A percentile compares a stretch with the other conserved stretches of the same genome.
phyloP scores from a whole-genome alignment of 2,888 invertebrate species.

The Acanthosoma haemorrhoidale region DNA sequence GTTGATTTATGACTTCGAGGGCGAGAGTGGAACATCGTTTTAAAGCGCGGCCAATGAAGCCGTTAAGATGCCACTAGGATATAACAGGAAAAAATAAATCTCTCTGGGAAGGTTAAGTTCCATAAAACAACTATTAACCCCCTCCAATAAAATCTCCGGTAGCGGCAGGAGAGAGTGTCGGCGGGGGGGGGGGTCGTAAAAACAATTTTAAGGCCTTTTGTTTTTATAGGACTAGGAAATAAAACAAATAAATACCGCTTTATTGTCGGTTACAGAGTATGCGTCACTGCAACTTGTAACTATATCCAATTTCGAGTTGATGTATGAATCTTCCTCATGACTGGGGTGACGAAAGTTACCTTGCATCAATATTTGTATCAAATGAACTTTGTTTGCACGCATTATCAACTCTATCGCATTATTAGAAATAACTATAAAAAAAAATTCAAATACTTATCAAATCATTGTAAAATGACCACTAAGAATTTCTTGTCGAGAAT shows the following conservation, averaged over 20 bases:
- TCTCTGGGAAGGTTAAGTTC: background rate
- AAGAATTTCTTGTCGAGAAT: too few species aligned
- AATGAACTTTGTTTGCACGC: too few species aligned
- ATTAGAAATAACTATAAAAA: too few species aligned
- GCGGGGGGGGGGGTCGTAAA: background rate
- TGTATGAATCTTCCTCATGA: too few species aligned
- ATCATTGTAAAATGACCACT: too few species aligned
- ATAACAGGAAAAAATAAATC: background rate
- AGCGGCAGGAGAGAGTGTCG: too few species aligned
- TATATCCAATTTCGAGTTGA: too few species aligned
- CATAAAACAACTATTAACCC: constrained; percentile 9
- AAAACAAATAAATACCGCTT: background rate
- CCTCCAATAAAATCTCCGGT: constrained; percentile 2
- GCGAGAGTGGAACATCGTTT: background rate
- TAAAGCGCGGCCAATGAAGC: background rate
- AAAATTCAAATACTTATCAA: too few species aligned
- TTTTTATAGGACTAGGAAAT: background rate
- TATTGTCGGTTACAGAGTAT: background rate
- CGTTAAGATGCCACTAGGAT: background rate
- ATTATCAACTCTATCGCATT: too few species aligned
- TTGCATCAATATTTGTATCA: too few species aligned
- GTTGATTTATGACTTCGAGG: background rate
- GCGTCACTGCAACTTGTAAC: background rate
- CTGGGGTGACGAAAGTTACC: too few species aligned
- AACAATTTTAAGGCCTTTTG: constrained; percentile 5